Conservation (phyloP, 2,797 vertebrate species). For the Gouania willdenowi region DNA sequence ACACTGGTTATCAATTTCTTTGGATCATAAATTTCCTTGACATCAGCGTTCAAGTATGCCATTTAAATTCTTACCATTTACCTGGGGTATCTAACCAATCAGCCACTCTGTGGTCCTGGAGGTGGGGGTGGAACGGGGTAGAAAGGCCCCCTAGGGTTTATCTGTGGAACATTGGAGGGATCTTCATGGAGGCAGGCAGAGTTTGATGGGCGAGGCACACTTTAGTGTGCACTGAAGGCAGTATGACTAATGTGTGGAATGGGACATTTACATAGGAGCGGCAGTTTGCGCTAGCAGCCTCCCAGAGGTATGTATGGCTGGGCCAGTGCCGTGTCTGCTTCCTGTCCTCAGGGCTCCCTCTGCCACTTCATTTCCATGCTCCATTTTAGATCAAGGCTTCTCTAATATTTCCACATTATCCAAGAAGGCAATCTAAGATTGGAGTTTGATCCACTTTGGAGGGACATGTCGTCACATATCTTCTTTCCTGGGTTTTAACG, state of each 20-base stretch:
- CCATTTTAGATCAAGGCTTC: constrained; percentile 78
- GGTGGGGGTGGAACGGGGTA: constrained; percentile 47
- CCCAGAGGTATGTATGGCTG: constrained; percentile 72
- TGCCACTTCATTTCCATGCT: constrained; percentile 79
- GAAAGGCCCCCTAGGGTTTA: constrained; percentile 68
- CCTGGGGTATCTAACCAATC: constrained; percentile 66
- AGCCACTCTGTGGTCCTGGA: constrained; percentile 43
- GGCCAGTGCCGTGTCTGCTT: constrained; percentile 64
- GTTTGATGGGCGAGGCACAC: constrained; percentile 70
- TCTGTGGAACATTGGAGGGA: constrained; percentile 67
- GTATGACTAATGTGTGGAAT: constrained; percentile 76
- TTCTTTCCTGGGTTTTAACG: constrained; percentile 23
- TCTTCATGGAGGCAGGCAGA: constrained; percentile 65
- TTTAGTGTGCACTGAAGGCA: constrained; percentile 69
- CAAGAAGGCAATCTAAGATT: constrained; percentile 78
- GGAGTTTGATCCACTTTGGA: constrained; percentile 76
- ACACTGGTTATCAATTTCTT: constrained; percentile 33
- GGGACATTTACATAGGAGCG: constrained; percentile 77
- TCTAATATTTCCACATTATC: constrained; percentile 78
- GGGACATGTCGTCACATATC: constrained; percentile 42
- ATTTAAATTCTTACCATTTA: constrained; percentile 61
- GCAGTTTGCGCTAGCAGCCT: constrained; percentile 62
- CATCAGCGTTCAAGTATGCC: constrained; percentile 55
- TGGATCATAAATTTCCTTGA: constrained; percentile 43
- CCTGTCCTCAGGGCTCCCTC: constrained; percentile 73